A percentile compares a stretch with the other conserved stretches of the same genome.
These are phyloP conservation scores for Zaprionus lineosus DNA, from an alignment of 2,888 invertebrate species.

Conservation along the genomic window DNA sequence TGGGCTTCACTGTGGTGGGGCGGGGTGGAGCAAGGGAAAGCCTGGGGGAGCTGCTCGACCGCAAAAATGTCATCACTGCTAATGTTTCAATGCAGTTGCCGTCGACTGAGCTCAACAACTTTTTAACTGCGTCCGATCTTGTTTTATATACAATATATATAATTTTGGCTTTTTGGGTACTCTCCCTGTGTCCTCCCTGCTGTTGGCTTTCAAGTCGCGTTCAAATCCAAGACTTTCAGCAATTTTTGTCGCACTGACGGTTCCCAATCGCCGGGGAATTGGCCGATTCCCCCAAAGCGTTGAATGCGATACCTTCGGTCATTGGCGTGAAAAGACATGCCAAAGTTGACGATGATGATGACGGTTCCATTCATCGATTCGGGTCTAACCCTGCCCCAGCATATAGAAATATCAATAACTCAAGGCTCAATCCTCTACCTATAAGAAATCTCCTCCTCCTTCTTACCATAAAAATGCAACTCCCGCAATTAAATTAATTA, in stretches of 20 bases:
- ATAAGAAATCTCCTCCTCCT: too few relatives aligned
- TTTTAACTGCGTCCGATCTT: slow-evolving; percentile 56
- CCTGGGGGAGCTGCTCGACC: slow-evolving; percentile 53
- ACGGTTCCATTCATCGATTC: slow-evolving; percentile 42
- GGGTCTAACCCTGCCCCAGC: too few relatives aligned
- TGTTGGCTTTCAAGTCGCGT: slow-evolving; percentile 58
- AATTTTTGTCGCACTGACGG: slow-evolving; percentile 50
- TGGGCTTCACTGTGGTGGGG: too few relatives aligned
- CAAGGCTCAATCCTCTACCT: too few relatives aligned
- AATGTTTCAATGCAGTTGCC: slow-evolving; percentile 79
- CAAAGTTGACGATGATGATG: slow-evolving; percentile 33
- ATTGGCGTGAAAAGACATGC: slow-evolving; percentile 73
- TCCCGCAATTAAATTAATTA: too few relatives aligned
- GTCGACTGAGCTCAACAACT: slow-evolving; percentile 36
- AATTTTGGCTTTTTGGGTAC: background rate
- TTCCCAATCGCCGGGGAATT: slow-evolving; percentile 64
- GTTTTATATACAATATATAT: slow-evolving; percentile 13
- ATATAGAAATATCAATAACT: slow-evolving; percentile 19
- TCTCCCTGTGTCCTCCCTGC: slow-evolving; percentile 19
- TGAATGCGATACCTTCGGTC: slow-evolving; percentile 79
- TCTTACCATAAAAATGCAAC: too few relatives aligned
- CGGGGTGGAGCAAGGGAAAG: background rate
- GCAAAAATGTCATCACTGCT: slow-evolving; percentile 82
- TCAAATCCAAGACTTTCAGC: slow-evolving; percentile 63
- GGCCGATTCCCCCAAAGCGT: slow-evolving; percentile 59